Base-by-base conservation (phyloP, 2,888 invertebrate species). In the Alsophila aescularia region DNA sequence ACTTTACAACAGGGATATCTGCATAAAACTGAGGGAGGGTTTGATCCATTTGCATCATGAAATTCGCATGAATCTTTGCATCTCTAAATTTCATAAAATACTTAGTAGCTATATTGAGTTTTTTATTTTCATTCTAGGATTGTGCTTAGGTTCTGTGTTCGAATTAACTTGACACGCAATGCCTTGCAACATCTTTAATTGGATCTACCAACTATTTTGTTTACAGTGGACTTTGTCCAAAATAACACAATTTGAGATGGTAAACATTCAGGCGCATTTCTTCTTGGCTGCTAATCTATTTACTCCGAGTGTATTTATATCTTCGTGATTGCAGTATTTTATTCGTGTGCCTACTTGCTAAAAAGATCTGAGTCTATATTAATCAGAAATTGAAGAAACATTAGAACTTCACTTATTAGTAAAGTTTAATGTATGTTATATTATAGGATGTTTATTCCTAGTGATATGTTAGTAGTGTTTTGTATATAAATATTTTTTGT, bases 211-310 rank as follows among this genome's bases (percentile, higher is more conserved):
- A n/a, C n/a, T n/a, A n/a, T n/a, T 43, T 44, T 55, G 44, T 54
- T 57, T 58, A 24, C 31, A 47, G 54, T 61, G 54, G 54, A 58
- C 32, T 40, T 36, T 52, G 50, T 58, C 56, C 59, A 62, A 54
- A 52, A 53, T 54, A 60, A 62, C 52, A 54, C 32, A 44, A 58
- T 51, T 43, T 35, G 52, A 52, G 56, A 48, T 45, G 24, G 61
- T 58, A 64, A 66, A 67, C 66, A 64, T 62, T 36, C 44, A 45
- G 43, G 27, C 34, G 31, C 34, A 57, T 53, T 59, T 63, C 41
- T 52, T 55, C 44, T 54, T 52, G 43, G 56, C 50, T n/a, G 37
- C 40, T 49, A 39, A 52, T 51, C 36, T 49, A 54, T 45, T 58
- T 52, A 35, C 52, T 13, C 15, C 37, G 40, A 44, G 36, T 39